These are phyloP conservation scores for Cettia cetti DNA, from an alignment of 2,113 vertebrate genomes.

Conservation along the genomic window DNA sequence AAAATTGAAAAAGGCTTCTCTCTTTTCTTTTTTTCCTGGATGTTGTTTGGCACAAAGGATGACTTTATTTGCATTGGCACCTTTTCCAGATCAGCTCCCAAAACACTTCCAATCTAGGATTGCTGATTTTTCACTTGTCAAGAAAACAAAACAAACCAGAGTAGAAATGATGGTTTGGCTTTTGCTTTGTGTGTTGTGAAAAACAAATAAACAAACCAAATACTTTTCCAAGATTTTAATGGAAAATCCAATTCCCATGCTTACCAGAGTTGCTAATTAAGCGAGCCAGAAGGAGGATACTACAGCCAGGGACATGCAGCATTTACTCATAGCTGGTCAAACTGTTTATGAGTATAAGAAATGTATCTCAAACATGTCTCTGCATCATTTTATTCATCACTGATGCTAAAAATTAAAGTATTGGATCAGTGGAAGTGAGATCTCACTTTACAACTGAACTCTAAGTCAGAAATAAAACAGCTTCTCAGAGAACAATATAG, in stretches of 20 bases:
- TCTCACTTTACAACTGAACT: slow-evolving; percentile 4
- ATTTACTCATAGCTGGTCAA: not conserved
- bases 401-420: not conserved
- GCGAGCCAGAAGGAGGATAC: not conserved
- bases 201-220: slow-evolving; percentile 39
- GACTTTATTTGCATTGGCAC: slow-evolving; percentile 44
- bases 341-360: not conserved
- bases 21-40: not conserved
- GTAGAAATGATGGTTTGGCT: slow-evolving; percentile 39
- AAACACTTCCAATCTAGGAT: not conserved
- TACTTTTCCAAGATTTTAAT: slow-evolving; percentile 49
- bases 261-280: not conserved
- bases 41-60: not conserved
- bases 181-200: slow-evolving; percentile 8
- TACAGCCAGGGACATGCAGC: not conserved
- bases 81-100: slow-evolving; percentile 32
- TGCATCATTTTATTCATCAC: not conserved
- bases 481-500: slow-evolving; percentile 11
- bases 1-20: not conserved
- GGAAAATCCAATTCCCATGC: slow-evolving; percentile 32
- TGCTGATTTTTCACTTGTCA: slow-evolving; percentile 49
- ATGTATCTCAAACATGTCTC: not conserved
- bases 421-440: not conserved
- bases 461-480: not conserved
- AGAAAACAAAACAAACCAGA: slow-evolving; percentile 37